Conservation (phyloP, 2,113 vertebrate genomes). For the Python bivittatus region DNA sequence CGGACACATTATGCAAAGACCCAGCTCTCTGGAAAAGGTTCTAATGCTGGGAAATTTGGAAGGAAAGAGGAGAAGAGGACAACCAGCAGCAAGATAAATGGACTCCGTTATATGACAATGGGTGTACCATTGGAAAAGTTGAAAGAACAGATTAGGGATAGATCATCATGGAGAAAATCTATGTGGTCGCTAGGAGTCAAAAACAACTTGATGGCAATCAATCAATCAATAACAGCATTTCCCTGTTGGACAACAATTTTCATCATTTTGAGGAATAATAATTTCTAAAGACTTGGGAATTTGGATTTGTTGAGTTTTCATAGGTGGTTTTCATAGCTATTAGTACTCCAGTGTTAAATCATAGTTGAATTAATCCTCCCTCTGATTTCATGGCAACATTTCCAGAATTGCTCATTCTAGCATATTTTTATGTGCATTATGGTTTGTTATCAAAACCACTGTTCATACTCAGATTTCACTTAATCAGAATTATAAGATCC, state of each 20-base stretch:
- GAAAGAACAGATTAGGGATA: background rate
- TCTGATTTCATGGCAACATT: background rate
- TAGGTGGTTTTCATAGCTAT: background rate
- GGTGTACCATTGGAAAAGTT: background rate
- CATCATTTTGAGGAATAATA: background rate
- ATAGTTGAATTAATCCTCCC: background rate
- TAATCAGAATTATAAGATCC: background rate
- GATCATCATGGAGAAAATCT: background rate
- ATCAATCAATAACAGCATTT: background rate
- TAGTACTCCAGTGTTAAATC: background rate
- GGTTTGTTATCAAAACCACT: background rate
- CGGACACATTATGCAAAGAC: background rate
- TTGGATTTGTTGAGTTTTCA: background rate
- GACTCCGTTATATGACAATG: background rate
- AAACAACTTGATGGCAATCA: background rate
- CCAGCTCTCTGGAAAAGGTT: background rate
- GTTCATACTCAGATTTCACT: background rate
- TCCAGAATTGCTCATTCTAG: background rate
- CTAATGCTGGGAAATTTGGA: background rate
- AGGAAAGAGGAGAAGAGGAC: background rate
- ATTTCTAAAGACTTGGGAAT: background rate
- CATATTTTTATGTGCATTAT: background rate
- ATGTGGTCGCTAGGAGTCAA: background rate
- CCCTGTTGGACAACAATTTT: background rate
- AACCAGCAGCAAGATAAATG: background rate